Evolutionary conservation across 2,888 invertebrate species (phyloP), one percentile per base, ranked within the genome.

Genomic region (Athalia rosae): DNA sequence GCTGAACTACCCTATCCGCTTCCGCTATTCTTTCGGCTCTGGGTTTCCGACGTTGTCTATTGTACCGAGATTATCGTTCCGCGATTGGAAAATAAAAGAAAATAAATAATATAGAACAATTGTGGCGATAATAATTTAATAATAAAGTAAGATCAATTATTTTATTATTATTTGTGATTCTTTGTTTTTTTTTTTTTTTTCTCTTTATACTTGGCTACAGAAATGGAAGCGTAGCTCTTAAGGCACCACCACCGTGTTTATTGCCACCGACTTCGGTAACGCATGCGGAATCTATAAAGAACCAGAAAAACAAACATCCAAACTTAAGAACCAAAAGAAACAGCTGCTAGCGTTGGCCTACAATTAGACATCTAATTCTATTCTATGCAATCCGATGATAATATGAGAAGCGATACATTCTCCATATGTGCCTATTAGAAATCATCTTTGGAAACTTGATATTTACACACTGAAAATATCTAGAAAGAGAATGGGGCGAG

Each of bases 281-380:
- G 88, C 89, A 89, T 89, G 89, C 89, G 88, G 87, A 88, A 90
- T 90, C 89, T 90, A 90, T 88, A 89, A 89, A 88, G 87, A 88
- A 89, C 83, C 85, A 88, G 84, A 88, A 86, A 87, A 85, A 85
- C 87, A 85, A 82, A 81, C 41, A 56, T 59, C 53, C 53, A 69
- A 67, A 48, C 11, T 67, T 53, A 11, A 53, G 15, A 50, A 67
- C 50, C 67, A 67, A n/a, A 77, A 47, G 50, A 56, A 50, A 62
- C 64, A 76, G 47, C 15, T 50, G 69, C 9, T 56, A 13, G 69
- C 43, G 73, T 53, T 41, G 73, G 45, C 7, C 47, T 13, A 76
- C 5, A 8, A 8, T 9, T 15, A 58, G 3, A 41, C 13, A 73
- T 41, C 11, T 4, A 11, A 45, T 58, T 73, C 91, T 85, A 91